A percentile compares a stretch with the other conserved stretches of the same genome.
These are phyloP conservation scores for Hirtodrosophila trivittata DNA, from an alignment of 2,888 invertebrate species.

Conservation along the genomic window DNA sequence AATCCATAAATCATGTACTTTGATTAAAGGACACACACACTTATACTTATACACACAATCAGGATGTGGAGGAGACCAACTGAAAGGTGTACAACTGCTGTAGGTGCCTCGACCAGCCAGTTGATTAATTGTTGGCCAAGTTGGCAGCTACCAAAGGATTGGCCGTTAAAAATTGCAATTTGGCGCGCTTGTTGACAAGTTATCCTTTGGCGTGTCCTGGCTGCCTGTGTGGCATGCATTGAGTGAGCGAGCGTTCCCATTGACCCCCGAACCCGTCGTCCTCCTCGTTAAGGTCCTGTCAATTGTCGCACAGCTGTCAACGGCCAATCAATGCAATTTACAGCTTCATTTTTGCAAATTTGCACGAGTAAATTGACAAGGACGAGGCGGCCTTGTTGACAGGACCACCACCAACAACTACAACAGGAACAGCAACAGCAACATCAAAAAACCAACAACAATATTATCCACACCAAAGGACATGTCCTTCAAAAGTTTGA, in stretches of 20 bases:
- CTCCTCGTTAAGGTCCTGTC: constrained; percentile 54
- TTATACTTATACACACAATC: constrained; percentile 4
- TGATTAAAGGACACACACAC: constrained; percentile 65
- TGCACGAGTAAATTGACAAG: constrained; percentile 52
- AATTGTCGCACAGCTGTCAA: constrained; percentile 74
- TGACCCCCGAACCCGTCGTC: constrained; percentile 5
- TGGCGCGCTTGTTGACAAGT: constrained; percentile 77
- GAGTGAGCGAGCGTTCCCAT: neutral
- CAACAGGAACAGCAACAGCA: constrained; percentile 5
- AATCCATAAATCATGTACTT: constrained; percentile 66
- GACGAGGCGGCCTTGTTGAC: constrained; percentile 54
- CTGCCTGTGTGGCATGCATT: constrained; percentile 30
- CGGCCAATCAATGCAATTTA: constrained; percentile 75
- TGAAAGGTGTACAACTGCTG: constrained; percentile 23
- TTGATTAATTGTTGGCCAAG: constrained; percentile 61
- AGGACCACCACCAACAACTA: constrained; percentile 45
- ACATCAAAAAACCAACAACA: constrained; percentile 12
- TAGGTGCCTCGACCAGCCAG: constrained; percentile 51
- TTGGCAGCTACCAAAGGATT: constrained; percentile 57
- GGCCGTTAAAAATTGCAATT: constrained; percentile 72
- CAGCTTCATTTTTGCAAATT: constrained; percentile 75
- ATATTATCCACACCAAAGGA: constrained; percentile 40
- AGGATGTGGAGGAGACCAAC: constrained; percentile 14
- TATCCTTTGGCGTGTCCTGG: constrained; percentile 29
- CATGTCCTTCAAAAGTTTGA: constrained; percentile 66